Percentiles rank a stretch among this genome's conserved stretches.
Evolutionary conservation across 2,113 vertebrate species (phyloP).

Genomic region (Corapipo altera): DNA sequence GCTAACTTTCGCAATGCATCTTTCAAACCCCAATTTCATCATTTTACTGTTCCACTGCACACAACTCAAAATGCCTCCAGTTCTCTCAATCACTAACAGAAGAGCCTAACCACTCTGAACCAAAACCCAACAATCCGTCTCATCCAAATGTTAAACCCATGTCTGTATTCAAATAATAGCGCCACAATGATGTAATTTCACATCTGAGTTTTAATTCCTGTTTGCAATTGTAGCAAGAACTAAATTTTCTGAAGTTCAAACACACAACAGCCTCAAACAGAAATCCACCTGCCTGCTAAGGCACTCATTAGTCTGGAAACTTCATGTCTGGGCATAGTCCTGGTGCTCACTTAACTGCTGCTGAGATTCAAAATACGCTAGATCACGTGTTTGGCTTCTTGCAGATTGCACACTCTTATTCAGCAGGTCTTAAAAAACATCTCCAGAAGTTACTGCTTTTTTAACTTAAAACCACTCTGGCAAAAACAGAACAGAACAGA

Average conservation of each 20-base stretch:
- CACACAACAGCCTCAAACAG: background rate
- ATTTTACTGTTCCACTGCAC: background rate
- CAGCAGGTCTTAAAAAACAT: background rate
- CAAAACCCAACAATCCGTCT: background rate
- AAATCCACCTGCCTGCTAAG: conserved; percentile 17
- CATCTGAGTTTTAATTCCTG: background rate
- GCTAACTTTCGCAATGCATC: background rate
- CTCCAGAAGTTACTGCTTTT: background rate
- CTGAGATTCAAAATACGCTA: background rate
- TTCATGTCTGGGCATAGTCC: conserved; percentile 16
- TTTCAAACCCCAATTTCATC: conserved; percentile 1
- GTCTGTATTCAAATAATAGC: background rate
- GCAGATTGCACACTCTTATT: background rate
- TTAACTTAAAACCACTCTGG: conserved; percentile 2
- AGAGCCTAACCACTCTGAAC: background rate
- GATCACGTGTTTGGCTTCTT: background rate
- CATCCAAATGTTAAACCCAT: background rate
- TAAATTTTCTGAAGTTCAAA: background rate
- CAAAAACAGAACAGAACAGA: conserved; percentile 12
- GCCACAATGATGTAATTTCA: background rate
- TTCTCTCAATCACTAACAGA: background rate
- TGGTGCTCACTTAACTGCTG: background rate
- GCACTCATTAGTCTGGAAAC: background rate
- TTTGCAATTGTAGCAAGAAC: background rate
- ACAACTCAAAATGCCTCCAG: background rate